Conservation (phyloP, 2,888 invertebrate species). For the Steinernema scapterisci region DNA sequence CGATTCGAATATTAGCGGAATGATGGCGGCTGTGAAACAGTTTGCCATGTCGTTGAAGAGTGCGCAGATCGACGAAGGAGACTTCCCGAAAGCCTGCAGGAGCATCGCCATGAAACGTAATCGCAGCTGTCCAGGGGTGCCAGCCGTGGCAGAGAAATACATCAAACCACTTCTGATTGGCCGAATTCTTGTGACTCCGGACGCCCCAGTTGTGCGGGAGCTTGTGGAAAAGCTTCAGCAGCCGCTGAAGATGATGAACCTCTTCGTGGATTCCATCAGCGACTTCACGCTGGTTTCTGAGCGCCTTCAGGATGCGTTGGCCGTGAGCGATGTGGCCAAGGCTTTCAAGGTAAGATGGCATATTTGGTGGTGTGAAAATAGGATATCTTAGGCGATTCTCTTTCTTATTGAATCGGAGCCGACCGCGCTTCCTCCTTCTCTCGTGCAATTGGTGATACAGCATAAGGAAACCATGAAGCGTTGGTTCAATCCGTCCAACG, state of each 20-base stretch:
- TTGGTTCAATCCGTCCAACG: slow-evolving; percentile 37
- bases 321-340: slow-evolving; percentile 53
- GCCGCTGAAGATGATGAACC: slow-evolving; percentile 46
- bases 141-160: slow-evolving; percentile 37
- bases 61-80: too few species aligned
- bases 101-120: slow-evolving; percentile 39
- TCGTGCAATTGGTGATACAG: background rate
- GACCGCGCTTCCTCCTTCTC: too few species aligned
- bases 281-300: slow-evolving; percentile 49
- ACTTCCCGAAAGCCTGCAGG: too few species aligned
- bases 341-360: slow-evolving; percentile 55
- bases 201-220: slow-evolving; percentile 46
- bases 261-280: slow-evolving; percentile 45
- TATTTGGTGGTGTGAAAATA: too few species aligned
- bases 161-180: slow-evolving; percentile 58
- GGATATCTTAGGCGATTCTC: too few species aligned
- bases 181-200: slow-evolving; percentile 60
- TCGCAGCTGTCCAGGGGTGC: slow-evolving; percentile 44
- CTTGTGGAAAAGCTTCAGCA: slow-evolving; percentile 53
- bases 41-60: background rate
- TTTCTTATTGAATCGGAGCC: too few species aligned
- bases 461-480: slow-evolving; percentile 41
- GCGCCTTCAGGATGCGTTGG: slow-evolving; percentile 52
- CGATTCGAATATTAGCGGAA: too few species aligned
- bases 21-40: too few species aligned